A percentile compares a stretch with the other conserved stretches of the same genome.
These are phyloP conservation scores for Epistrophe grossulariae DNA, from an alignment of 2,888 invertebrate species.

Conservation along the genomic window DNA sequence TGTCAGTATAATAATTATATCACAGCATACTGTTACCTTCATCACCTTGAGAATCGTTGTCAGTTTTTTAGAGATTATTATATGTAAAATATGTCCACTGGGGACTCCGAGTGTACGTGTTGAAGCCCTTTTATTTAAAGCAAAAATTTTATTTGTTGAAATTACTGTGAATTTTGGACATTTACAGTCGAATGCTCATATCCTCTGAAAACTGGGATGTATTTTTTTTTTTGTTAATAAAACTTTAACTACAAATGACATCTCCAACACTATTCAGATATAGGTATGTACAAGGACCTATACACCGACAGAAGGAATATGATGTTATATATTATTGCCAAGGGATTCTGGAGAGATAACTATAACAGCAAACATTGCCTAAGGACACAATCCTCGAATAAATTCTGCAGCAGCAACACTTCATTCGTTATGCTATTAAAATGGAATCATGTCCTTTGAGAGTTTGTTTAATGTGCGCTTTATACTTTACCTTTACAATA, in stretches of 20 bases:
- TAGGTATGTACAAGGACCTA: neutral
- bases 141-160: too few relatives aligned
- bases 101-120: too few relatives aligned
- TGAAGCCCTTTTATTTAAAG: too few relatives aligned
- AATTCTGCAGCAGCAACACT: conserved; percentile 30
- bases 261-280: neutral
- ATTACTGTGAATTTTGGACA: too few relatives aligned
- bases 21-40: too few relatives aligned
- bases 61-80: too few relatives aligned
- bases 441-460: conserved; percentile 53
- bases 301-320: neutral
- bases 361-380: conserved; percentile 21
- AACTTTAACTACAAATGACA: conserved; percentile 9
- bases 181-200: neutral
- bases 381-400: conserved; percentile 8
- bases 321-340: conserved; percentile 37
- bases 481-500: conserved; percentile 14
- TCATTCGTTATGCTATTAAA: conserved; percentile 63
- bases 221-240: neutral
- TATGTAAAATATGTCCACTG: too few relatives aligned
- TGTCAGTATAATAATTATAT: too few relatives aligned
- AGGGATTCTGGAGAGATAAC: conserved; percentile 35
- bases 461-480: conserved; percentile 43
- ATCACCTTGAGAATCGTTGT: too few relatives aligned
- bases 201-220: neutral